Conservation (phyloP, 2,113 vertebrate genomes). For the Colaptes auratus region DNA sequence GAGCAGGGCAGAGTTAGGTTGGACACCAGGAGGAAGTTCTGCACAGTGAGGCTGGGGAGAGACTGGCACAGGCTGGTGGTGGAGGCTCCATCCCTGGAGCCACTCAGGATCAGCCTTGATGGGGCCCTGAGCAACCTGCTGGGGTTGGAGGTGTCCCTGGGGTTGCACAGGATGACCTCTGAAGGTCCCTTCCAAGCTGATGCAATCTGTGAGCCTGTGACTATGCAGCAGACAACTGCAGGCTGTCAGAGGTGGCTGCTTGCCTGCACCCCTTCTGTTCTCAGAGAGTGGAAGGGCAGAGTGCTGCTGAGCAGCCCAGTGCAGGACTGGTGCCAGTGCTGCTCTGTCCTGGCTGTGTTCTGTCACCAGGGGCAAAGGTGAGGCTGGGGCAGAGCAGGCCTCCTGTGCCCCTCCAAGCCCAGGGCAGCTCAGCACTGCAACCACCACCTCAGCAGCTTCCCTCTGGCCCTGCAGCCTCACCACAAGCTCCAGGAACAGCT, state of each 20-base stretch:
- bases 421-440: neutral
- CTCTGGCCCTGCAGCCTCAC: neutral
- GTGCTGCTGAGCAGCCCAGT: neutral
- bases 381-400: neutral
- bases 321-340: neutral
- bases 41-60: too few species aligned
- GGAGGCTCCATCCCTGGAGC: too few species aligned
- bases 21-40: too few species aligned
- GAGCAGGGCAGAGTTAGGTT: too few species aligned
- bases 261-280: neutral
- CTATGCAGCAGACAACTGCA: neutral
- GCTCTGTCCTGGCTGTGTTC: neutral
- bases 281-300: neutral
- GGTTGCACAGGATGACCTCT: too few species aligned
- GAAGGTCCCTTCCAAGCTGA: too few species aligned
- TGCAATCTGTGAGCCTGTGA: too few species aligned
- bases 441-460: neutral
- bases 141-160: too few species aligned
- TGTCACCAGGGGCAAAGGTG: neutral
- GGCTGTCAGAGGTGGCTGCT: neutral
- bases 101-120: too few species aligned
- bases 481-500: neutral
- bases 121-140: too few species aligned
- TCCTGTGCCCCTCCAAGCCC: neutral
- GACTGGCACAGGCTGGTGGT: too few species aligned